Base-by-base conservation (phyloP, 2,888 invertebrate genomes). In the Ectobius pallidus region DNA sequence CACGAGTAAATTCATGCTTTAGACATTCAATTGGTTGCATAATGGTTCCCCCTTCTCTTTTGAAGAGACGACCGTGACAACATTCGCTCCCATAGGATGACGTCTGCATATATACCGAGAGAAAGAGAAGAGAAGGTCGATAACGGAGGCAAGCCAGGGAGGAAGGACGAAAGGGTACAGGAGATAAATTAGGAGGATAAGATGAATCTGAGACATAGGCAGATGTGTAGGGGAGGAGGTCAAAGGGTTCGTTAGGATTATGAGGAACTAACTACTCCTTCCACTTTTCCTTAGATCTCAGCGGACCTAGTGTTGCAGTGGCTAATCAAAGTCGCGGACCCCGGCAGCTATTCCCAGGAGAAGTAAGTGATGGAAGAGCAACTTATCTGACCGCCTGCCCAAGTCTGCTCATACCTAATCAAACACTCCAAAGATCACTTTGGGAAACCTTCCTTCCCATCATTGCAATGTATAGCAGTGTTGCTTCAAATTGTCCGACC, bases 131-230 rank as follows among this genome's bases (percentile, higher is more conserved):
- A n/a, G n/a, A n/a, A n/a, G 25, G 14, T 25, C 25, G 30, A 58
- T n/a, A 58, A 30, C 6, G 34, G 11, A 11, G 34, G 34, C 7
- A 11, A 34, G 3, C n/a, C 30, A 58, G 58, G n/a, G 16, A 16
- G n/a, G 18, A 25, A 46, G 65, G 44, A 46, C 44, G 44, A n/a
- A 65, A 39, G 63, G 63, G 20, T 34, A 42, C n/a, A 11, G 39
- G 22, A 63, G 63, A 63, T 63, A 63, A 42, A 63, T 63, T 63
- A 44, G 25, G 25, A 27, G 46, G 30, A 22, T 65, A 65, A 44
- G 65, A 65, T 46, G 46, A 65, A 65, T 65, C 46, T 65, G 27
- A 65, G 63, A 63, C 52, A 34, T 34, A 52, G 52, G 25, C 52
- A 42, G 63, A 42, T 22, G 14, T 42, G 65, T 27, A 65, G 65